These are phyloP conservation scores for Arctia plantaginis DNA, from an alignment of 2,888 invertebrate genomes.

Conservation along the genomic window DNA sequence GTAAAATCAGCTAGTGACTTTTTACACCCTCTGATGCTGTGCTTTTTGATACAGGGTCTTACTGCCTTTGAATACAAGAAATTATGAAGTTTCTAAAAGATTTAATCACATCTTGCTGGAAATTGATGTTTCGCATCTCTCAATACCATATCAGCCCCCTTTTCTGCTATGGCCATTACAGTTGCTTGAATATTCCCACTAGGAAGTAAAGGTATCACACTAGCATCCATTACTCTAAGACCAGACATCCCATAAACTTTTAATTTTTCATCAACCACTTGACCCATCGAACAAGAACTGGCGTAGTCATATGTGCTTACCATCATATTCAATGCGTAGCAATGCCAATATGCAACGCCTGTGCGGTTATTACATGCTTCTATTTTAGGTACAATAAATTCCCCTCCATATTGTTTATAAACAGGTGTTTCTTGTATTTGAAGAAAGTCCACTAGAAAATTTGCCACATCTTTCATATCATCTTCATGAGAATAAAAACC, in stretches of 20 bases:
- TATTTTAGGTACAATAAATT: slow-evolving; percentile 52
- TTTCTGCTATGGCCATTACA: slow-evolving; percentile 87
- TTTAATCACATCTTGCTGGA: neutral
- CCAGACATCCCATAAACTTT: slow-evolving; percentile 82
- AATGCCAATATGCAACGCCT: slow-evolving; percentile 31
- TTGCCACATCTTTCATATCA: slow-evolving; percentile 76
- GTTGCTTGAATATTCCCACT: slow-evolving; percentile 87
- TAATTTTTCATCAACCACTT: slow-evolving; percentile 45
- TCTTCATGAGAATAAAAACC: slow-evolving; percentile 83
- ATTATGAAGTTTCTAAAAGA: neutral
- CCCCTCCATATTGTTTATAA: slow-evolving; percentile 66
- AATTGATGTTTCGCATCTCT: slow-evolving; percentile 21
- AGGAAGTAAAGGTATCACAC: slow-evolving; percentile 86
- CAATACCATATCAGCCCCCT: slow-evolving; percentile 66
- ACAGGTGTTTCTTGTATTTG: slow-evolving; percentile 69
- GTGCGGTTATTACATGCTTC: slow-evolving; percentile 29
- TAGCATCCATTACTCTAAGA: slow-evolving; percentile 87
- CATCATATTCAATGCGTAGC: slow-evolving; percentile 35
- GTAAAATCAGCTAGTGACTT: neutral
- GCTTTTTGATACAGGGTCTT: neutral
- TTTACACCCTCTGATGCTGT: neutral
- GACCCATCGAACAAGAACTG: slow-evolving; percentile 47
- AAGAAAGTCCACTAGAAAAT: slow-evolving; percentile 65
- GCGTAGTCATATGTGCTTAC: slow-evolving; percentile 28
- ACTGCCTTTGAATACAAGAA: neutral